Conservation (phyloP, 2,113 vertebrate species). For the Cyprinus carpio region DNA sequence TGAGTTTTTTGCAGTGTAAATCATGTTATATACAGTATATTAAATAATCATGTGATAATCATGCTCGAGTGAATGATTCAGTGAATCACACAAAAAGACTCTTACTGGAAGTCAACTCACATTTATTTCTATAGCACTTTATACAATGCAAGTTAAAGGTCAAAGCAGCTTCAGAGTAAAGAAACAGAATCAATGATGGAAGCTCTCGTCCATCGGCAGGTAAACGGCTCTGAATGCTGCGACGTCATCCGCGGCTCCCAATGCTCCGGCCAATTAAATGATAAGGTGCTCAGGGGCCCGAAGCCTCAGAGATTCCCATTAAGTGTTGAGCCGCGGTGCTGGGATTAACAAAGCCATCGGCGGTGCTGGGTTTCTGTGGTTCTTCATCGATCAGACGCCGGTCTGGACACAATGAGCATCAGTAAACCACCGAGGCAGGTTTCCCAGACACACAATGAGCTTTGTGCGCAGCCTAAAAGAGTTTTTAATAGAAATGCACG, state of each 20-base stretch:
- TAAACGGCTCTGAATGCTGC: constrained; percentile 52
- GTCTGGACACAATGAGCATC: neutral
- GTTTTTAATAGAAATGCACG: neutral
- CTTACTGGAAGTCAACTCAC: no score
- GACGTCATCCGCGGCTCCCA: constrained; percentile 45
- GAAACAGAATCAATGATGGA: no score
- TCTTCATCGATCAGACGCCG: neutral
- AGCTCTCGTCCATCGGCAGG: neutral
- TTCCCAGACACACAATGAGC: constrained; percentile 17
- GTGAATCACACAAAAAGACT: no score
- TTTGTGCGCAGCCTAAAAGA: constrained; percentile 4
- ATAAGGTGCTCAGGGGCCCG: constrained; percentile 48
- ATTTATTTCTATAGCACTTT: no score
- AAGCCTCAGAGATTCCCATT: constrained; percentile 27
- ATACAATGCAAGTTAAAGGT: no score
- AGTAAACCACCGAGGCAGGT: constrained; percentile 2
- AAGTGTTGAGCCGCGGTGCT: constrained; percentile 28
- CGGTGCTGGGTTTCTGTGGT: neutral
- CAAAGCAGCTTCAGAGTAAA: no score
- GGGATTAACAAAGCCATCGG: constrained; percentile 45
- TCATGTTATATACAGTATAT: no score
- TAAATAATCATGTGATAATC: no score
- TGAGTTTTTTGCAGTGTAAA: no score
- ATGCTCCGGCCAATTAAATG: constrained; percentile 58
- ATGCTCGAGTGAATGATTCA: no score